Conservation (phyloP, 2,797 vertebrate species). For the Melanotaenia nigrans region DNA sequence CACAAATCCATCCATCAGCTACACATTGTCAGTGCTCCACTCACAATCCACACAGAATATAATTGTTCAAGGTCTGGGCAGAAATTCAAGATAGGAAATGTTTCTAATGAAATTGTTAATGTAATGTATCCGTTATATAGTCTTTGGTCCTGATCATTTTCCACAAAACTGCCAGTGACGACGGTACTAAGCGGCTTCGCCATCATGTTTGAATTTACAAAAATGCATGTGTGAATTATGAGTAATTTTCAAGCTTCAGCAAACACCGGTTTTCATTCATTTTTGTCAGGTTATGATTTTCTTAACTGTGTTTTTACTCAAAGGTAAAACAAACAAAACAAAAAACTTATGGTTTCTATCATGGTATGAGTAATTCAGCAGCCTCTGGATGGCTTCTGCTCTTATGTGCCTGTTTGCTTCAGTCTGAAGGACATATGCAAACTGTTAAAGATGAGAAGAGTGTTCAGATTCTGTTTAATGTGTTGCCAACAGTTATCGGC, state of each 20-base stretch:
- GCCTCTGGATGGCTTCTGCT: constrained; percentile 12
- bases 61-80: neutral
- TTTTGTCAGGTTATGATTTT: constrained; percentile 16
- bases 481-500: constrained; percentile 25
- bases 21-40: constrained; percentile 5
- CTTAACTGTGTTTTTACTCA: constrained; percentile 18
- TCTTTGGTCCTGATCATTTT: constrained; percentile 19
- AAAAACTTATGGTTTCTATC: constrained; percentile 14
- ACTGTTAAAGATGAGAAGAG: neutral
- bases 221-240: constrained; percentile 19
- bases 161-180: constrained; percentile 21
- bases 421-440: neutral
- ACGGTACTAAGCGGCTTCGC: constrained; percentile 42
- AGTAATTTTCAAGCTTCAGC: constrained; percentile 13
- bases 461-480: constrained; percentile 19
- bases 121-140: constrained; percentile 6
- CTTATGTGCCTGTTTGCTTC: constrained; percentile 25
- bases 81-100: constrained; percentile 1
- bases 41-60: constrained; percentile 1
- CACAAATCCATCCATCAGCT: constrained; percentile 51
- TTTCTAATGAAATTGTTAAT: neutral
- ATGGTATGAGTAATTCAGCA: neutral
- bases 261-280: constrained; percentile 14
- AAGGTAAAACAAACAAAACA: neutral
- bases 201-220: constrained; percentile 57